Evolutionary conservation across 92 coral and sea anemone species (phyloP).

Genomic region (Blastomussa wellsi): DNA sequence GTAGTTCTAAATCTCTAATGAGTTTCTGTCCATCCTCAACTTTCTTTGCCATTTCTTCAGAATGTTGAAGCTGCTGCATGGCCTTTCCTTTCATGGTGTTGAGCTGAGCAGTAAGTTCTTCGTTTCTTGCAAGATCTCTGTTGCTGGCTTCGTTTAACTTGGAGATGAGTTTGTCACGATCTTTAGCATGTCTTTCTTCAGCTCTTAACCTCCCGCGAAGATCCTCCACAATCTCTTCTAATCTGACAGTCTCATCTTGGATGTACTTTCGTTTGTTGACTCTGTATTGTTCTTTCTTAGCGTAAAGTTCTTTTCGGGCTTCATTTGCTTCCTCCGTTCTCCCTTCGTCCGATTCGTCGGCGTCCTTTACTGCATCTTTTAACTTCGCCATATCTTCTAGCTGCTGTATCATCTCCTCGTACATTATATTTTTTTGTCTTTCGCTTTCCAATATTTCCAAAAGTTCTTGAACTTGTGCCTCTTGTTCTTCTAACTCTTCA

Average conservation of each 20-base stretch:
- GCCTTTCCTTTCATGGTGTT: slow-evolving; percentile 54
- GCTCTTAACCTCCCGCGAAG: slow-evolving; percentile 61
- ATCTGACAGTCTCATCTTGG: slow-evolving; percentile 53
- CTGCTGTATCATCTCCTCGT: slow-evolving; percentile 45
- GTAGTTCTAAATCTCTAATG: slow-evolving; percentile 73
- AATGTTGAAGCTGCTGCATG: slow-evolving; percentile 57
- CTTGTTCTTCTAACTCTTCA: slow-evolving; percentile 17
- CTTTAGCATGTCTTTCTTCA: slow-evolving; percentile 62
- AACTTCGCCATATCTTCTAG: slow-evolving; percentile 68
- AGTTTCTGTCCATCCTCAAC: slow-evolving; percentile 76
- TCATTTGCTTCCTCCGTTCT: slow-evolving; percentile 38
- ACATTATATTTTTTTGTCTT: slow-evolving; percentile 28
- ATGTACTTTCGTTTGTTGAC: slow-evolving; percentile 50
- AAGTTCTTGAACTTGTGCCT: slow-evolving; percentile 42
- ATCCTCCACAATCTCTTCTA: slow-evolving; percentile 60
- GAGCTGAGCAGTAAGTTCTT: slow-evolving; percentile 53
- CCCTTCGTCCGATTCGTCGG: slow-evolving; percentile 26
- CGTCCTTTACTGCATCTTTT: slow-evolving; percentile 50
- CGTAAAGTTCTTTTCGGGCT: slow-evolving; percentile 45
- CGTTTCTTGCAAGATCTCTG: slow-evolving; percentile 59
- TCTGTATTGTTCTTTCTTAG: slow-evolving; percentile 69
- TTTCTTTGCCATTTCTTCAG: slow-evolving; percentile 78
- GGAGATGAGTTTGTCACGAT: slow-evolving; percentile 66
- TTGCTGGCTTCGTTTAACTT: slow-evolving; percentile 68
- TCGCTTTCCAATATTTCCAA: slow-evolving; percentile 34